Evolutionary conservation across 2,113 vertebrate species (phyloP), one percentile per base, ranked within the genome.

Genomic region (Gasterosteus nipponicus): DNA sequence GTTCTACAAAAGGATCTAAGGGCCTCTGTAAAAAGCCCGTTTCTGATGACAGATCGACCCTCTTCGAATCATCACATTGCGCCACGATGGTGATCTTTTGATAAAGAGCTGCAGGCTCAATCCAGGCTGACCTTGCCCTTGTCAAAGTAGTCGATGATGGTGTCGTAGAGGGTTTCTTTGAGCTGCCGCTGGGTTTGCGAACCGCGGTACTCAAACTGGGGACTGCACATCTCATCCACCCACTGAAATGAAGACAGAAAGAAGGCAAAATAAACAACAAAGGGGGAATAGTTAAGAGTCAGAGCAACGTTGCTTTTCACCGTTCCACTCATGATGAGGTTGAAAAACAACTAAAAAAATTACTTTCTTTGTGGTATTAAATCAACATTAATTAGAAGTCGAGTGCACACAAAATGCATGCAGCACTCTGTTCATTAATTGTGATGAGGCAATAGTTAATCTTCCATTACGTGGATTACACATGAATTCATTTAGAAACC

Each of bases 91-190:
- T 3, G 2, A 26, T 26, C 5, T 18, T 16, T 7, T 10, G 57
- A n/a, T 14, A 63, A 46, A 66, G 14, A 47, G 14, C 11, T 2
- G 16, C 7, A 18, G 0, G 60, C 4, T 22, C 19, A 46, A 58
- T 67, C 1, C 9, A 58, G 41, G 44, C 75, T 81, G 81, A 99
- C 98, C 96, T 99, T 99, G 91, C 98, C 98, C 93, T 98, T 97
- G 94, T 99, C 97, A 71, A 99, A 99, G 92, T 99, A 98, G 73
- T 96, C 95, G 82, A 99, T 97, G 91, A 98, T 99, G 92, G 92
- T 96, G 81, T 96, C 96, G 5, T 98, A 99, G 53, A 99, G 93
- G 0, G 89, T 93, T 89, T 98, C 98, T 87, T 99, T 99, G 81
- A 98, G 94, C 86, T 98, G 97, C 2, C 98, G 94, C 71, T 98